A percentile compares a stretch with the other conserved stretches of the same genome.
These are phyloP conservation scores for Rhogogaster chlorosoma DNA, from an alignment of 2,888 invertebrate species.

Conservation along the genomic window DNA sequence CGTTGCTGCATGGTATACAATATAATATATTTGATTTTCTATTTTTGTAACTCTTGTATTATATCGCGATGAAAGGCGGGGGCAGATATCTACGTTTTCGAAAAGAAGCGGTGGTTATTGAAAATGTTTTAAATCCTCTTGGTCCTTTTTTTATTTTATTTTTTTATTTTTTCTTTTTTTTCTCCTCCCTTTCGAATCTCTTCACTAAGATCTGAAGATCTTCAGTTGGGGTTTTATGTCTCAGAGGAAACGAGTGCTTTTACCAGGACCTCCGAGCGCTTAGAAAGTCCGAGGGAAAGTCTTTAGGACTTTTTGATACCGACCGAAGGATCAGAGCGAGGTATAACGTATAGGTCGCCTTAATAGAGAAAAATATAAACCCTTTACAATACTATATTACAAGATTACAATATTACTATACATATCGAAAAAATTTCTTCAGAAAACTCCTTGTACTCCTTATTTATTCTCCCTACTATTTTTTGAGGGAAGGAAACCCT, in stretches of 20 bases:
- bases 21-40: not conserved
- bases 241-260: constrained; percentile 22
- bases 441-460: no score
- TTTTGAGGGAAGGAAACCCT: not conserved
- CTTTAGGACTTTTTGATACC: not conserved
- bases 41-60: not conserved
- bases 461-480: no score
- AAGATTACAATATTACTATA: no score
- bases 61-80: not conserved
- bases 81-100: not conserved
- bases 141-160: not conserved
- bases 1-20: not conserved
- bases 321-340: not conserved
- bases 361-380: no score
- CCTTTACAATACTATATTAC: no score
- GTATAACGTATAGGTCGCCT: not conserved
- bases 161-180: not conserved
- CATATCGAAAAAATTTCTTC: no score
- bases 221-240: constrained; percentile 26
- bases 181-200: not conserved
- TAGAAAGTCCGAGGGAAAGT: not conserved
- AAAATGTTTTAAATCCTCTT: not conserved
- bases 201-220: not conserved
- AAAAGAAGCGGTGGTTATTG: not conserved
- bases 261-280: constrained; percentile 9